Base-by-base conservation (phyloP, 2,888 invertebrate species). In the Myopa tessellatipennis region DNA sequence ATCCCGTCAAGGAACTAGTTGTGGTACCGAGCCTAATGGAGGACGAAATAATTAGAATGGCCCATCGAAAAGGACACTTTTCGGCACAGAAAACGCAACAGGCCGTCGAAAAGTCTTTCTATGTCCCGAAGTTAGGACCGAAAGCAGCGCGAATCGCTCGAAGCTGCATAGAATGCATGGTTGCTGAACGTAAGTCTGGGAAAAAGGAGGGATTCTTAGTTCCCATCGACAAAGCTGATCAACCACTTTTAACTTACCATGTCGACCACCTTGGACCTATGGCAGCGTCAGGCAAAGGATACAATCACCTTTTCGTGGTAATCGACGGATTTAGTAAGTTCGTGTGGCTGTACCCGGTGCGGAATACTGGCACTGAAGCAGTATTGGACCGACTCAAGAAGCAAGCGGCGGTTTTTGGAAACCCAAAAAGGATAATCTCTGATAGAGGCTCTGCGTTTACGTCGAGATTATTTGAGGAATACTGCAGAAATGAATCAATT, bases 21-120 rank as follows among this genome's bases (percentile, higher is more conserved):
- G n/a, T n/a, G n/a, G n/a, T n/a, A n/a, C n/a, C n/a, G n/a, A n/a
- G n/a, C n/a, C n/a, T n/a, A n/a, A n/a, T n/a, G n/a, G n/a, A n/a
- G n/a, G n/a, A n/a, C n/a, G n/a, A n/a, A n/a, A n/a, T n/a, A n/a
- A n/a, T n/a, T n/a, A n/a, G n/a, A 58, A 83, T 78, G n/a, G 81
- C 81, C 0, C 88, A 89, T 78, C 85, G 85, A 45, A 80, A 82
- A 45, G 87, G 88, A 52, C 87, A 88, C 82, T 88, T 88, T 81
- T 80, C 80, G 0, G 80, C 77, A 12, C 83, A 79, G 38, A 87
- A 85, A 73, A 85, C 80, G 0, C 81, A 78, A 38, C 82, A 85
- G 34, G 34, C 77, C 0, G 68, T 87, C 4, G 80, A 76, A 50
- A 71, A 68, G 60, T 65, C 71, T 2, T 76, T 60, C 34, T 72